Conservation (phyloP, 2,797 vertebrate species). For the Australoheros facetus region DNA sequence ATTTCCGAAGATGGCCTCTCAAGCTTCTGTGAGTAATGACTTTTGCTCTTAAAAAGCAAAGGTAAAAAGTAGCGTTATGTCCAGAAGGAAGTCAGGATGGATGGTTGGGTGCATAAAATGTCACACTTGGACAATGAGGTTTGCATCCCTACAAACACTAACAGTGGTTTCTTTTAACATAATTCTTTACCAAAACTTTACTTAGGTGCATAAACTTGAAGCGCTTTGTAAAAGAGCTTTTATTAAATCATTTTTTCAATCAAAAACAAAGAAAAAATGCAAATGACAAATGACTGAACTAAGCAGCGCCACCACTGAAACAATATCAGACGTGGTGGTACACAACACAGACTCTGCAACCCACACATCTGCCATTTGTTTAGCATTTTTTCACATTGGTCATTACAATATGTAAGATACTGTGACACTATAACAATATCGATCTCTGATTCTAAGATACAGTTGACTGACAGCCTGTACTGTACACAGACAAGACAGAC, state of each 20-base stretch:
- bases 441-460: neutral
- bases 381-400: neutral
- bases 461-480: neutral
- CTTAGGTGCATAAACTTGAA: neutral
- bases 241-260: neutral
- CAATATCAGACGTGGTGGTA: neutral
- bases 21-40: neutral
- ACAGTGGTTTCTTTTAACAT: too few species aligned
- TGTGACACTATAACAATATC: neutral
- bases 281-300: neutral
- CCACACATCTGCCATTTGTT: neutral
- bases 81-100: neutral
- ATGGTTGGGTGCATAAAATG: neutral
- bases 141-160: neutral
- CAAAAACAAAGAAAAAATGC: neutral
- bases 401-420: neutral
- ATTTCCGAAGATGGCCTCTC: neutral
- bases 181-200: neutral
- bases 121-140: neutral
- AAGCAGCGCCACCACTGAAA: neutral
- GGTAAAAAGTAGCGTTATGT: neutral
- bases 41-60: neutral
- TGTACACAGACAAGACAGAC: neutral
- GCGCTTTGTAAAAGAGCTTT: neutral
- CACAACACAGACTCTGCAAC: neutral